Evolutionary conservation across 2,888 invertebrate genomes (phyloP).

Genomic region (Scelioninae gen. 2): DNA sequence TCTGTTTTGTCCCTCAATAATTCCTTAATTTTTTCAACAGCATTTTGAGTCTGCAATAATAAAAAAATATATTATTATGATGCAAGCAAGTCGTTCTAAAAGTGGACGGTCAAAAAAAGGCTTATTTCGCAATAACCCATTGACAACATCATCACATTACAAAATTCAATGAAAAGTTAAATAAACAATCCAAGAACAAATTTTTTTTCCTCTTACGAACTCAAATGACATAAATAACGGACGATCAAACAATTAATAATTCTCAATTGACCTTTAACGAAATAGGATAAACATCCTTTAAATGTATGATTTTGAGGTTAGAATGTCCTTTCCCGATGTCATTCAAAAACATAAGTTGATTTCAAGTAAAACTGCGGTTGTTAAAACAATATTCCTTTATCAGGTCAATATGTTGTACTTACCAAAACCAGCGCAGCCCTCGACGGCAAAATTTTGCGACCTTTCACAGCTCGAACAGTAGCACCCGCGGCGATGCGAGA

Average conservation of each 20-base stretch:
- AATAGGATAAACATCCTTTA: too few species aligned
- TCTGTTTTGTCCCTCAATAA: slow-evolving; percentile 86
- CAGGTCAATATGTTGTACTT: too few species aligned
- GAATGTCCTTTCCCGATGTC: too few species aligned
- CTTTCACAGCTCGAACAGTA: slow-evolving; percentile 91
- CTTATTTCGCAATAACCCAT: slow-evolving; percentile 42
- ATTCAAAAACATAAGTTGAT: too few species aligned
- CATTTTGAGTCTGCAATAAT: slow-evolving; percentile 84
- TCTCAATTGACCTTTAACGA: too few species aligned
- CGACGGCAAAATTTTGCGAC: slow-evolving; percentile 85
- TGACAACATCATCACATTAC: slow-evolving; percentile 5
- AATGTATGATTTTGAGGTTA: slow-evolving; percentile 49
- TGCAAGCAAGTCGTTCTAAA: slow-evolving; percentile 44
- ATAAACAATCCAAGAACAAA: background rate
- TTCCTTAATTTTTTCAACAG: slow-evolving; percentile 89
- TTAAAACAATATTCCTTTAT: background rate
- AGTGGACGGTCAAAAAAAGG: slow-evolving; percentile 33
- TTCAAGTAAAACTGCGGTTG: background rate
- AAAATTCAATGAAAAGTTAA: background rate
- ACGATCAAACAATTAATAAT: too few species aligned
- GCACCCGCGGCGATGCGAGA: slow-evolving; percentile 89
- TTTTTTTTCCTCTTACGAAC: too few species aligned
- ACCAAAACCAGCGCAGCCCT: slow-evolving; percentile 89
- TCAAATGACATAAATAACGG: too few species aligned
- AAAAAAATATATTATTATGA: slow-evolving; percentile 26